Base-by-base conservation (phyloP, 2,797 vertebrate species). In the Adelosebastes latens region DNA sequence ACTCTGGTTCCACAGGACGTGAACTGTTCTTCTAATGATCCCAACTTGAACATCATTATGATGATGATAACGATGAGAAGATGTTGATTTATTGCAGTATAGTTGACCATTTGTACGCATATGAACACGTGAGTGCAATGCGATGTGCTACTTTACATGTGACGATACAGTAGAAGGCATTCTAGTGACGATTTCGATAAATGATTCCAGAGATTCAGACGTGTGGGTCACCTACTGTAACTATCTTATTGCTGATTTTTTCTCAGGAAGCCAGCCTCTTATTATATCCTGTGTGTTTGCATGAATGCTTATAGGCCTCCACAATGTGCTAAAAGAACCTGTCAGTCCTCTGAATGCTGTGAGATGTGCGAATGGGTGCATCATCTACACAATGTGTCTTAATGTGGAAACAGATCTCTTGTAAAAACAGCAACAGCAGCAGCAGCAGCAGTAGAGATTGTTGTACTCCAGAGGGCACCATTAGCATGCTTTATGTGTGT, bases 401-500 rank as follows among this genome's bases (percentile, higher is more conserved):
- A 31, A 39, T 67, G 53, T 68, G 77, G 80, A 76, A 81, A 63
- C 32, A 72, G 55, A 81, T 32, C 25, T 27, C n/a, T 27, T n/a
- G 2, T 59, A 39, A n/a, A 60, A 85, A 59, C 72, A 71, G 63
- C 2, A 46, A 22, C 8, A 80, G 24, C 70, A 70, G n/a, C 20
- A 59, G 64, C n/a, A 55, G 79, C 75, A 64, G 91, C 85, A 94
- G 75, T 91, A 24, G 74, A 80, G 66, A 49, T 24, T 14, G 20
- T 31, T 78, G 78, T 71, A 88, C 94, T 92, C 90, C 80, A 93
- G 94, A 90, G 92, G 92, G 93, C 91, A 91, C 87, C 83, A 83
- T 89, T 76, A 81, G 79, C 92, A 86, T 83, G 78, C 84, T 77
- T 77, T 84, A 74, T 71, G 31, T 87, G 52, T 36, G 46, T 34